phyloP scores from a whole-genome alignment of 2,888 invertebrate genomes.

The Cosmia pyralina region DNA sequence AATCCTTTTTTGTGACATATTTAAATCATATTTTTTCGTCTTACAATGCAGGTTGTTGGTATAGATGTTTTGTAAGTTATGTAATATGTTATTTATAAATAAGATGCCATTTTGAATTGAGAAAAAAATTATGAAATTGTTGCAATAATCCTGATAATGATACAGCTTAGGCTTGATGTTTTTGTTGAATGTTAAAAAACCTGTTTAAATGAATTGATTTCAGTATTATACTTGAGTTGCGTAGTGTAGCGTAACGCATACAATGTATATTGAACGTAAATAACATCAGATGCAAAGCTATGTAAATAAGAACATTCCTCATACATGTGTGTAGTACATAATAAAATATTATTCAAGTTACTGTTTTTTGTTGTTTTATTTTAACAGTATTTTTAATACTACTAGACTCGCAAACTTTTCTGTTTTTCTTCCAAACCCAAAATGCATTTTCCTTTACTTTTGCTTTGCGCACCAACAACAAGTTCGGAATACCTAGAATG shows the following conservation, averaged over 20 bases:
- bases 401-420: neutral
- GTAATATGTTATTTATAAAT: slow-evolving; percentile 64
- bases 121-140: slow-evolving; percentile 60
- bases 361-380: slow-evolving; percentile 85
- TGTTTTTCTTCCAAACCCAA: neutral
- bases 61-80: slow-evolving; percentile 69
- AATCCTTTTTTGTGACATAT: slow-evolving; percentile 67
- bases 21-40: slow-evolving; percentile 66
- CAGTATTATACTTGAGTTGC: slow-evolving; percentile 83
- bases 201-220: slow-evolving; percentile 72
- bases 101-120: slow-evolving; percentile 73
- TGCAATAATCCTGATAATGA: slow-evolving; percentile 67
- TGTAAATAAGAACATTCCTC: slow-evolving; percentile 91
- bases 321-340: slow-evolving; percentile 90
- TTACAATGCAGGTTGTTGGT: slow-evolving; percentile 69
- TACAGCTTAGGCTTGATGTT: slow-evolving; percentile 64
- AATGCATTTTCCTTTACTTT: too few relatives aligned
- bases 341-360: slow-evolving; percentile 90
- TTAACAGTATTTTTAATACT: slow-evolving; percentile 42
- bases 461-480: too few relatives aligned
- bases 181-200: slow-evolving; percentile 64
- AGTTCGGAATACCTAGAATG: too few relatives aligned
- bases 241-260: slow-evolving; percentile 70
- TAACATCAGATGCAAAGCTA: slow-evolving; percentile 80
- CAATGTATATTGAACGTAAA: slow-evolving; percentile 63